Evolutionary conservation across 2,888 invertebrate genomes (phyloP).

Genomic region (Alloplasta piceator): DNA sequence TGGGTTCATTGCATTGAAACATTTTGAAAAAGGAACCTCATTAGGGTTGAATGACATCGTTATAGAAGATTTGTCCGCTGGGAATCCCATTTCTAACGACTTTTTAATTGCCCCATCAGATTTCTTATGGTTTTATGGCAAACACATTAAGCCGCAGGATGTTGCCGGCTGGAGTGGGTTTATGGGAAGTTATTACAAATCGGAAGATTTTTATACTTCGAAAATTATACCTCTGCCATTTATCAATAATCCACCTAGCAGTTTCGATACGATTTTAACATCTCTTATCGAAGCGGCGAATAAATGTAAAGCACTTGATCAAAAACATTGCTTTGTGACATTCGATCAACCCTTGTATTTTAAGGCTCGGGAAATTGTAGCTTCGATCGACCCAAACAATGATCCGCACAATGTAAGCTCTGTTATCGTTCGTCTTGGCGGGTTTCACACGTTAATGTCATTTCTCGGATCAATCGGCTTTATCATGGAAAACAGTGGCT

Average conservation of each 20-base stretch:
- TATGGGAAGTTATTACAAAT: constrained; percentile 64
- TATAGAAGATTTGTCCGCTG: constrained; percentile 66
- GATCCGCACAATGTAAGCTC: constrained; percentile 64
- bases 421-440: constrained; percentile 73
- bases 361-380: constrained; percentile 72
- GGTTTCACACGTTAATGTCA: constrained; percentile 77
- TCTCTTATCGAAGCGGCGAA: constrained; percentile 69
- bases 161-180: constrained; percentile 73
- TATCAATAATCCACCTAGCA: constrained; percentile 73
- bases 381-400: constrained; percentile 67
- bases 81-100: constrained; percentile 18
- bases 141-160: constrained; percentile 65
- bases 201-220: constrained; percentile 66
- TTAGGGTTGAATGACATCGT: constrained; percentile 69
- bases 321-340: constrained; percentile 67
- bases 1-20: constrained; percentile 68
- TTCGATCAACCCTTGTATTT: too few species aligned
- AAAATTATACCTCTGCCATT: constrained; percentile 73
- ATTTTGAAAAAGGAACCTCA: constrained; percentile 69
- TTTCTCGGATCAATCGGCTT: constrained; percentile 76
- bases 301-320: constrained; percentile 65
- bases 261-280: constrained; percentile 73
- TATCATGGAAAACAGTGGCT: constrained; percentile 77
- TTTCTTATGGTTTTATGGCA: constrained; percentile 72
- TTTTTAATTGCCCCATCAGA: constrained; percentile 70